Evolutionary conservation across 2,888 invertebrate genomes (phyloP).

Genomic region (Teleogryllus oceanicus): DNA sequence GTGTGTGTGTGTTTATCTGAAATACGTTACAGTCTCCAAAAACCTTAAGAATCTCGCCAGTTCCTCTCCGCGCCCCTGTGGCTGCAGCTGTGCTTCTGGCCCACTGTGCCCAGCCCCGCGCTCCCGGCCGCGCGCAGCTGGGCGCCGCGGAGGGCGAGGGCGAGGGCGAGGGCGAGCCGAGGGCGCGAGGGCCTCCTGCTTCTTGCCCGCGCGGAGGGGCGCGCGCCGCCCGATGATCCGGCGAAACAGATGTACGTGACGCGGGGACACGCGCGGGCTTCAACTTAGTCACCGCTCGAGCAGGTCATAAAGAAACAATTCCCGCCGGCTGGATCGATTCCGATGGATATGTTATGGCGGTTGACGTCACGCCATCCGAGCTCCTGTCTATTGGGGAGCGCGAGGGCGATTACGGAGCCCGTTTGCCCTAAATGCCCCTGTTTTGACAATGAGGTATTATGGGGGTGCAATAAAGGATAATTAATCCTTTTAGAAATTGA

Average conservation of each 20-base stretch:
- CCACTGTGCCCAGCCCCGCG: not conserved
- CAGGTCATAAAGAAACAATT: conserved; percentile 8
- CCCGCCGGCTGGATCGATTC: not conserved
- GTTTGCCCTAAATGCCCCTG: too few relatives aligned
- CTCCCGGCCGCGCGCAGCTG: not conserved
- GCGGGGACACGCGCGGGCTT: not conserved
- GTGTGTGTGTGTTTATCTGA: too few relatives aligned
- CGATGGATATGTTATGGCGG: not conserved
- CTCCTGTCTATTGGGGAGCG: not conserved
- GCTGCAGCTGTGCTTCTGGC: too few relatives aligned
- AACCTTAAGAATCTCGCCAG: too few relatives aligned
- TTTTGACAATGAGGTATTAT: too few relatives aligned
- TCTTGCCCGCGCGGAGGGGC: not conserved
- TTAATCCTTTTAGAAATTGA: too few relatives aligned
- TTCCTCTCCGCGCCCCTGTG: too few relatives aligned
- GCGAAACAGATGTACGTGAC: conserved; percentile 9
- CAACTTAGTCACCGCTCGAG: not conserved
- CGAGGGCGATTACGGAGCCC: too few relatives aligned
- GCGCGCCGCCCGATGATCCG: not conserved
- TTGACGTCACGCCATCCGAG: not conserved
- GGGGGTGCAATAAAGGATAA: too few relatives aligned
- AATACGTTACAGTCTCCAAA: too few relatives aligned
- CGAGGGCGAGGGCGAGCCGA: not conserved
- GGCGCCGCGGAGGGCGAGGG: not conserved
- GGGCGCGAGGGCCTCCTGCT: not conserved